Percentiles rank a stretch among this genome's conserved stretches.
Conservation (phyloP, 2,888 invertebrate genomes). For the Octodonta nipae region DNA sequence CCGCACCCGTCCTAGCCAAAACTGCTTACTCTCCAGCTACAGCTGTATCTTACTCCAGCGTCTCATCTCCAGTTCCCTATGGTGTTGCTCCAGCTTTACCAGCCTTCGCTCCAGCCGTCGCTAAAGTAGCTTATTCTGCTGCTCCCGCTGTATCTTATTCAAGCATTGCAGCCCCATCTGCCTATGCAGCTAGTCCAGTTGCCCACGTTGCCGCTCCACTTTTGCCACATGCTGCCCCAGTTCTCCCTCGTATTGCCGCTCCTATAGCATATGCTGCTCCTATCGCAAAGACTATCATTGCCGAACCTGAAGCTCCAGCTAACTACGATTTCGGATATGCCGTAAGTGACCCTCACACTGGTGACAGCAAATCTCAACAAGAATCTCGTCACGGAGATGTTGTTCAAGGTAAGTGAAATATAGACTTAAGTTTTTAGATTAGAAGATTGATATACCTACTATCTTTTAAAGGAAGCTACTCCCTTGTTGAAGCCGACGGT, state of each 20-base stretch:
- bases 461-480: conserved; percentile 38
- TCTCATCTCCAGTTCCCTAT: conserved; percentile 8
- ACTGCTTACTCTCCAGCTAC: conserved; percentile 12
- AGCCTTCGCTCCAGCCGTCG: conserved; percentile 31
- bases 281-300: conserved; percentile 15
- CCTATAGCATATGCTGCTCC: conserved; percentile 27
- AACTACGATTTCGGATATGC: conserved; percentile 23
- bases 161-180: conserved; percentile 31
- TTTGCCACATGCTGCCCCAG: conserved; percentile 14
- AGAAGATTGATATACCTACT: not conserved
- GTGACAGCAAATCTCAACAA: conserved; percentile 40
- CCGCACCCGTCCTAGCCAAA: too few relatives aligned
- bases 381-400: conserved; percentile 40
- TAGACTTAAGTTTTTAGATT: not conserved
- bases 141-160: conserved; percentile 32
- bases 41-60: conserved; percentile 22
- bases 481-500: conserved; percentile 41
- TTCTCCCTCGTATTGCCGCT: conserved; percentile 8
- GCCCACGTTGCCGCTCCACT: too few relatives aligned
- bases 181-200: conserved; percentile 18
- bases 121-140: conserved; percentile 18
- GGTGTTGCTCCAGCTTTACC: conserved; percentile 7
- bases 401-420: conserved; percentile 26
- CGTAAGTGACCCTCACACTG: conserved; percentile 30
- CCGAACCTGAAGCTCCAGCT: conserved; percentile 30